Evolutionary conservation across 2,797 vertebrate species (phyloP).

Genomic region (Pampus argenteus): DNA sequence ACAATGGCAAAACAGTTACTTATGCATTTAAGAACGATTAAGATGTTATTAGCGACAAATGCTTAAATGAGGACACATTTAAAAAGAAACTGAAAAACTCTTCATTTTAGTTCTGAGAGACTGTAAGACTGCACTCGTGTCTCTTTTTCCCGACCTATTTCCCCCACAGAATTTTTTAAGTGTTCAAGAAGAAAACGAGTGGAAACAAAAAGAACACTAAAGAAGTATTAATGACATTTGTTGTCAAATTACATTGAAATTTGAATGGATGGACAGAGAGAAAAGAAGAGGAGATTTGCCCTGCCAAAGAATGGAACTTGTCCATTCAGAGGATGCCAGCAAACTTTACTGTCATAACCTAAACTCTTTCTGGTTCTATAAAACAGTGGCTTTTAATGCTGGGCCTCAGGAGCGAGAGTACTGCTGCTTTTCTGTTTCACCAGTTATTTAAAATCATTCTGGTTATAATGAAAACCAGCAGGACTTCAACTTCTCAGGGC

Average conservation of each 20-base stretch:
- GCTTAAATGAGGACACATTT: conserved; percentile 66
- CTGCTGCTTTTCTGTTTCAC: conserved; percentile 53
- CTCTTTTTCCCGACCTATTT: conserved; percentile 69
- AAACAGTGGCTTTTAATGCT: conserved; percentile 59
- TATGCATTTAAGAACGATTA: conserved; percentile 79
- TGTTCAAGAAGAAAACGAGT: conserved; percentile 62
- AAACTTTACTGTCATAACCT: conserved; percentile 82
- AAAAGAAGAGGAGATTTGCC: conserved; percentile 89
- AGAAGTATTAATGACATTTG: conserved; percentile 71
- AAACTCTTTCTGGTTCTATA: conserved; percentile 59
- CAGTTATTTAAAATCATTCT: conserved; percentile 22
- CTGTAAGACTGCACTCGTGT: conserved; percentile 90
- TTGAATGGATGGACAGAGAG: conserved; percentile 87
- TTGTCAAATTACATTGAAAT: conserved; percentile 82
- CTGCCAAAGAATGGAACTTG: conserved; percentile 95
- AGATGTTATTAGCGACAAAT: conserved; percentile 76
- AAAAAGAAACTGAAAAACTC: conserved; percentile 71
- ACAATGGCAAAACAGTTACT: conserved; percentile 62
- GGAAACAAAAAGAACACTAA: conserved; percentile 56
- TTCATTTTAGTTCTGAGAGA: conserved; percentile 89
- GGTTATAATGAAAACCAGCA: conserved; percentile 54
- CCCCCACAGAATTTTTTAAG: conserved; percentile 73
- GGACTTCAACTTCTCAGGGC: conserved; percentile 30
- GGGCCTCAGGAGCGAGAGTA: conserved; percentile 17
- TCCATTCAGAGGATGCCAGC: conserved; percentile 95